A percentile compares a stretch with the other conserved stretches of the same genome.
These are phyloP conservation scores for Listrodromus nycthemerus DNA, from an alignment of 2,888 invertebrate genomes.

Conservation along the genomic window DNA sequence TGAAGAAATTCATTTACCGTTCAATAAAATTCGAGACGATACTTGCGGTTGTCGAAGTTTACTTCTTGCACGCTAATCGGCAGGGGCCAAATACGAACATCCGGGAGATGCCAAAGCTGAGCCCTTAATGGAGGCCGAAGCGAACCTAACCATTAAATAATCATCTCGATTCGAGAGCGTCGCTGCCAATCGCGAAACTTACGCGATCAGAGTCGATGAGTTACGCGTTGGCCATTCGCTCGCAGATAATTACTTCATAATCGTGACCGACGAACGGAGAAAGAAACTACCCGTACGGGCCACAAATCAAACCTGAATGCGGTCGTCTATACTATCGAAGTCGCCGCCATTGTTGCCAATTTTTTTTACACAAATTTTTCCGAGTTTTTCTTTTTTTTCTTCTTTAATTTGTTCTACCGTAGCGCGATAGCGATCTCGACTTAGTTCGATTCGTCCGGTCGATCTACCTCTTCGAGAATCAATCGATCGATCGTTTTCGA, in stretches of 20 bases:
- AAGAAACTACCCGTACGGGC: neutral
- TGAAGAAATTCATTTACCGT: neutral
- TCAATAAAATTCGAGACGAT: neutral
- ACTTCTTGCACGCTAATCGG: neutral
- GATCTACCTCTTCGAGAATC: neutral
- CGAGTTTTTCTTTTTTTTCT: neutral
- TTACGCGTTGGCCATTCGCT: neutral
- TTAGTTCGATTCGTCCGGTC: neutral
- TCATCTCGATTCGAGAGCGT: constrained; percentile 7
- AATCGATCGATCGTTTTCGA: neutral
- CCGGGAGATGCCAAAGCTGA: constrained; percentile 70
- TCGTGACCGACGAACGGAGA: neutral
- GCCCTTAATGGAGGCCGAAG: constrained; percentile 77
- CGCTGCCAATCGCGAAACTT: constrained; percentile 11
- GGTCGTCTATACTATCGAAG: constrained; percentile 28
- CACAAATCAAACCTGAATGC: constrained; percentile 23
- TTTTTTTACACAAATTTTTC: constrained; percentile 11
- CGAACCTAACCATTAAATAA: constrained; percentile 78
- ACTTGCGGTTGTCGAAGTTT: neutral
- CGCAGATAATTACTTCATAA: neutral
- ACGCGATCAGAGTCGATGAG: constrained; percentile 11
- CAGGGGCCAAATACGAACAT: constrained; percentile 33
- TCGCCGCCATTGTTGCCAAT: constrained; percentile 35
- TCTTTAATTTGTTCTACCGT: neutral
- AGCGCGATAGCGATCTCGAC: neutral